Evolutionary conservation across 2,113 vertebrate species (phyloP), one percentile per base, ranked within the genome.

Genomic region (Talpa occidentalis): DNA sequence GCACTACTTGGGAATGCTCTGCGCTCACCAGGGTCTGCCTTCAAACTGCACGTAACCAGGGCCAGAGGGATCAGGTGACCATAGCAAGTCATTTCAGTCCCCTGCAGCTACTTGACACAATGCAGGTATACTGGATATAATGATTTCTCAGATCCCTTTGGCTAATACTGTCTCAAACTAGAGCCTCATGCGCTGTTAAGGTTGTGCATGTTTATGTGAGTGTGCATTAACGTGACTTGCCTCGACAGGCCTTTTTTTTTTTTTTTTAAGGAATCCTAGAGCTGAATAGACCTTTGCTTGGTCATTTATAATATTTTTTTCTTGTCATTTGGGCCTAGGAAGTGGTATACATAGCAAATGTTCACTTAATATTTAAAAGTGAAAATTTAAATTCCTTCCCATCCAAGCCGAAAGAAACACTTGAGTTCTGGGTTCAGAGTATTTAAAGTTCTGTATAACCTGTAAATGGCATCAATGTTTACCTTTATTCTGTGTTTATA

Each of bases 341-440:
- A 95, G 81, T 80, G 72, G 28, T 77, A 56, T 30, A 93, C 52
- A 84, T 44, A 76, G 83, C 80, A 94, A 93, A 72, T 96, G 52
- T 37, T 93, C 94, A 66, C 72, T 95, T 90, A 90, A 88, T 90
- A 95, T 85, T 92, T 95, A 93, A 80, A 88, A 72, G 60, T 73
- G 94, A 79, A 85, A 94, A 81, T 35, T 84, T 90, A 89, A 96
- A 78, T 94, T 24, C 37, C 81, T 94, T 76, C 28, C 19, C 26
- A 22, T 60, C 80, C 56, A 93, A 66, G 66, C n/a, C 17, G 66
- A 74, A 42, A 49, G 9, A 42, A 83, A 90, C 35, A 69, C 28
- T 73, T 95, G 49, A 59, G 4, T 49, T 92, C 77, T 81, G 60
- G 10, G 42, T 85, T 66, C 64, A 70, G 12, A 88, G 73, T 81